Conservation (phyloP, 2,113 vertebrate species). For the Oostethus manadensis region DNA sequence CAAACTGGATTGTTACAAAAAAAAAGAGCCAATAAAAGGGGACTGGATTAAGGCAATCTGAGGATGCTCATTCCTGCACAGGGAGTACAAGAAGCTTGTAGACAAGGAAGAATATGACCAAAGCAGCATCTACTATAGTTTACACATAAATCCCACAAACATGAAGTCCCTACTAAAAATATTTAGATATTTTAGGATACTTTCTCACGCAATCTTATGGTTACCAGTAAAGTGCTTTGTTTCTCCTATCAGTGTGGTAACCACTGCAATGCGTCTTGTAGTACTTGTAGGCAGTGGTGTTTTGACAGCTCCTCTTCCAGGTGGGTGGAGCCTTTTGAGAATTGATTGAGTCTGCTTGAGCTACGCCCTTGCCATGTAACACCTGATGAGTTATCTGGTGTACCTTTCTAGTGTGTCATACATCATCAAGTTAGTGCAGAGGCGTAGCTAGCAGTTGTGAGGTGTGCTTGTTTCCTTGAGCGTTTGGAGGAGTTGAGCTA, state of each 20-base stretch:
- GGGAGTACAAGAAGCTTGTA: no score
- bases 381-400: conserved; percentile 6
- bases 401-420: conserved; percentile 6
- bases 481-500: conserved; percentile 34
- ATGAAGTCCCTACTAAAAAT: no score
- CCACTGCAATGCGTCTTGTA: conserved; percentile 20
- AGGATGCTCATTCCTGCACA: no score
- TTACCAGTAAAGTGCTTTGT: background rate
- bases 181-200: no score
- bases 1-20: no score
- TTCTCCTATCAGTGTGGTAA: conserved; percentile 18
- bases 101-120: no score
- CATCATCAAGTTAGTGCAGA: background rate
- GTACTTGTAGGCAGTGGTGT: background rate
- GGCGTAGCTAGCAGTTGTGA: background rate
- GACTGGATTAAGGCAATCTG: no score
- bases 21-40: no score
- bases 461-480: conserved; percentile 11
- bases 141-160: no score
- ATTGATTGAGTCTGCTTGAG: background rate
- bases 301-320: conserved; percentile 1
- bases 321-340: conserved; percentile 5
- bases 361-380: background rate
- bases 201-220: no score
- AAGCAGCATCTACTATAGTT: no score